Evolutionary conservation across 2,888 invertebrate species (phyloP), one percentile per base, ranked within the genome.

Genomic region (Embidobia sp.): DNA sequence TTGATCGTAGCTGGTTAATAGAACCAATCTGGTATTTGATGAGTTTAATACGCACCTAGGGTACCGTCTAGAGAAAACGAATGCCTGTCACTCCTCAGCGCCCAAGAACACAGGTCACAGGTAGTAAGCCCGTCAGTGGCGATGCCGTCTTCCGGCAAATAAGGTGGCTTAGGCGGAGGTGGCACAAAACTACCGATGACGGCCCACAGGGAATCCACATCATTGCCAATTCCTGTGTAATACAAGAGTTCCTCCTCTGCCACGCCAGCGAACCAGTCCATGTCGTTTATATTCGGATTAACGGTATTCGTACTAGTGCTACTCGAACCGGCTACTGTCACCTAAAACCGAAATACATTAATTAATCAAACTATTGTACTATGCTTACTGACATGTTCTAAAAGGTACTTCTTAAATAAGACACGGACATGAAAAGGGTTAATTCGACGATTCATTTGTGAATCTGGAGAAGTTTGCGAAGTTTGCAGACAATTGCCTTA

Each of bases 81-180:
- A 89, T 91, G 91, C 86, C 91, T 91, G 79, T 90, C 90, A 85
- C 92, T 92, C 73, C 88, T 85, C 91, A 93, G 92, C 83, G 94
- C 94, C 94, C 94, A 94, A 82, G 93, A 91, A 89, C 94, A 94
- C 81, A 94, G 91, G 90, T 94, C 94, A 90, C 94, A 94, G 86
- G 94, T 94, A 84, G 94, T 94, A 80, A 94, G 91, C 73, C 94
- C 94, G 89, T 94, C 94, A 74, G 93, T 91, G 80, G 92, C 91
- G 81, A 92, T 91, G 79, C 90, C 91, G 79, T 93, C 93, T 85
- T 94, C 93, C 18, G 90, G 88, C 79, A 93, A 90, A 87, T 92
- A 93, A 48, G 93, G 91, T 59, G 93, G 93, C 81, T 93, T 90
- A 26, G 94, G 94, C 67, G 94, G 94, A 74, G 94, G 94, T 78